Evolutionary conservation across 37 sponge, comb jelly and placozoan genomes (phyloP), one percentile per base, ranked within the genome.

Genomic region (Agelas oroides): DNA sequence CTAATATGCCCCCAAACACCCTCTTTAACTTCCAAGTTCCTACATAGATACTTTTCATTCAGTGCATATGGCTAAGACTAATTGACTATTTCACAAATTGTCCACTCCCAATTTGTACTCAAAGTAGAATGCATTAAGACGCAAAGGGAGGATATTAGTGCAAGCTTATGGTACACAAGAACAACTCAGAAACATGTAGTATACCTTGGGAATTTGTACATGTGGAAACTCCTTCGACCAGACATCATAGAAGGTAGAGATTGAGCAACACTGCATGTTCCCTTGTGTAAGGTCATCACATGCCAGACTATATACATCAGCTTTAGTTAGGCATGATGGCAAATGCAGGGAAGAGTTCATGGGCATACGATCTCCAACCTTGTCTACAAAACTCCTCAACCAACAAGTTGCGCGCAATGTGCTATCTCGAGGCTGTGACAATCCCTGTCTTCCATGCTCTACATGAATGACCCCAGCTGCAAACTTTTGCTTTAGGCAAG

Each of bases 181-280:
- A n/a, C n/a, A n/a, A n/a, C n/a, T n/a, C n/a, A n/a, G n/a, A n/a
- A n/a, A n/a, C n/a, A n/a, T n/a, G n/a, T n/a, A n/a, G n/a, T n/a
- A n/a, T 46, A 46, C 46, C 46, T 46, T 46, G 46, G 46, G 46
- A 8, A 46, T 46, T 46, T 46, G 46, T 40, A 35, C 71, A 37
- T 37, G 71, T 13, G 40, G 19, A 36, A 61, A 61, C 5, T 61
- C 25, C n/a, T 61, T 61, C 25, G 25, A 25, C 62, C 62, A 61
- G n/a, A 61, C 62, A 27, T 61, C 62, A 61, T 61, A 61, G 27
- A 61, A 61, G n/a, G 62, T 61, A 61, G 62, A 61, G n/a, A 27
- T 61, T 2, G n/a, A 2, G 11, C 62, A 61, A 25, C 62, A 61
- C 62, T 61, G 62, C 3, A 61, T 23, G 25, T 25, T 25, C 27